Percentiles rank a stretch among this genome's conserved stretches.
These are phyloP conservation scores for Ahaetulla prasina DNA, from an alignment of 2,113 vertebrate species.

Conservation along the genomic window DNA sequence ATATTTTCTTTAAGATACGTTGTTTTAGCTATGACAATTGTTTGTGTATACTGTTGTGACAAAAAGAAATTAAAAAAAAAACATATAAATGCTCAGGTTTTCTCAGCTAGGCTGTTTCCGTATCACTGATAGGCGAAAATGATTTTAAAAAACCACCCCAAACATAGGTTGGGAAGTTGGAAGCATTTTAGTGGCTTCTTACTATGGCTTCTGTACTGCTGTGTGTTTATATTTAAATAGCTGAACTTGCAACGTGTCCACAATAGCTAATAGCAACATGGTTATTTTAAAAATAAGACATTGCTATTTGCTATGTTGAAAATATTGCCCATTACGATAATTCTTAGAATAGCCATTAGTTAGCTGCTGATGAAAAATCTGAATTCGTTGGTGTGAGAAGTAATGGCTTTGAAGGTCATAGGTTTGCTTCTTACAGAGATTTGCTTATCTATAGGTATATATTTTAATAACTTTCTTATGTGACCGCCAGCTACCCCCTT, in stretches of 20 bases:
- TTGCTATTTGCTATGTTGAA: constrained; percentile 1
- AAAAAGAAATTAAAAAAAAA: background rate
- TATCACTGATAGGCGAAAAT: background rate
- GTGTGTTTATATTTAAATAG: background rate
- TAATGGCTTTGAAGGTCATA: constrained; percentile 15
- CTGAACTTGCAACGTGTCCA: background rate
- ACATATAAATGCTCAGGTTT: background rate
- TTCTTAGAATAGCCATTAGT: constrained; percentile 51
- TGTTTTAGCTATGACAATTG: too few relatives aligned
- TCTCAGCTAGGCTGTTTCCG: background rate
- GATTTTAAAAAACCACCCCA: background rate
- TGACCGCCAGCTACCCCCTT: constrained; percentile 9
- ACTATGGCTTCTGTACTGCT: background rate
- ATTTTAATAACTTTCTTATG: constrained; percentile 38
- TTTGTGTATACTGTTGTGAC: too few relatives aligned
- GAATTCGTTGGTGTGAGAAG: constrained; percentile 16
- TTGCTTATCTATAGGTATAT: constrained; percentile 9
- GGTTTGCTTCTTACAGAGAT: constrained; percentile 10
- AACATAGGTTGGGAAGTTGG: background rate
- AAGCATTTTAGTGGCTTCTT: background rate
- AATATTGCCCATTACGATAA: constrained; percentile 47
- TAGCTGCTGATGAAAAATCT: constrained; percentile 14
- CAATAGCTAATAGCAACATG: background rate
- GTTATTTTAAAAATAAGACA: constrained; percentile 3
- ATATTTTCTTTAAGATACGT: too few relatives aligned